Evolutionary conservation across 2,888 invertebrate genomes (phyloP), one percentile per base, ranked within the genome.

Genomic region (Pandemis cinnamomeana): DNA sequence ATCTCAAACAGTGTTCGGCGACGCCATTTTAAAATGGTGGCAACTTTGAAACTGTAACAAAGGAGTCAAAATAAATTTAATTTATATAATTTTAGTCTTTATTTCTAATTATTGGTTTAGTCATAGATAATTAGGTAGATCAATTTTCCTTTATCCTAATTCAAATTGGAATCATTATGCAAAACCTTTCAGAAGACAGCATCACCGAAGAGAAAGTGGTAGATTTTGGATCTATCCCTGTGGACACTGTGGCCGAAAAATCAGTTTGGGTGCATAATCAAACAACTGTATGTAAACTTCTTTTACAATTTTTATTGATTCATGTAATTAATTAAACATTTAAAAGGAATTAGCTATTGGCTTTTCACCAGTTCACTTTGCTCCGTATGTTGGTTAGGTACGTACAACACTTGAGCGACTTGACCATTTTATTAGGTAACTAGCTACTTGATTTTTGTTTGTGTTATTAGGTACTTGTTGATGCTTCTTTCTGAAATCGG

Each of bases 151-250:
- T 20, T 55, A 36, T 36, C 27, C 27, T 55, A 2, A 5, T 20
- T 55, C 13, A 20, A 55, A 55, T 36, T 36, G 46, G 8, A 20
- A 41, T 7, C 7, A 53, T 36, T 20, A 85, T 88, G 82, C 80
- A 86, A 11, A 81, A 84, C 70, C 62, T 77, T 75, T 87, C 87
- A 46, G 82, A 85, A 20, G 87, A 88, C 73, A 88, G 83, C 77
- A 67, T 85, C 67, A 82, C 86, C 11, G 82, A 85, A 72, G 79
- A 83, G 7, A 87, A 83, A 84, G 61, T 82, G n/a, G 82, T 93
- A n/a, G 84, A 92, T 80, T 94, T 94, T 76, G 91, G 91, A 41
- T 81, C 77, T 76, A 81, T 92, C 67, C 88, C 92, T 15, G 87
- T 93, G 8, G 92, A 92, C 77, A 86, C 86, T 0, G 69, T 82